Evolutionary conservation across 2,113 vertebrate species (phyloP).

Genomic region (Deroptyus accipitrinus): DNA sequence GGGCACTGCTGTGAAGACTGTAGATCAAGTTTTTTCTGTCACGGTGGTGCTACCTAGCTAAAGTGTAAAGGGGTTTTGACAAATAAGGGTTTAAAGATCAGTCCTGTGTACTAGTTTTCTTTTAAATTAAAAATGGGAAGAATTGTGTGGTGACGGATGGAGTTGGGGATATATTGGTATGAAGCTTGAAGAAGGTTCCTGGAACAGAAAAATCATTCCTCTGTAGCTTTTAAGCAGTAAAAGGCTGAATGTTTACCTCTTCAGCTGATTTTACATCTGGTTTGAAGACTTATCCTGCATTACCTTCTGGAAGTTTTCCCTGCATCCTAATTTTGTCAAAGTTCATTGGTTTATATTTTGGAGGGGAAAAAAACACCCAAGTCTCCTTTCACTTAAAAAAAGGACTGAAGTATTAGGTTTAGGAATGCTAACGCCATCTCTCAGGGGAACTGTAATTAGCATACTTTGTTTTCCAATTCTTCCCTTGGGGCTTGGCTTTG

Average conservation of each 20-base stretch:
- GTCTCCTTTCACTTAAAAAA: not conserved
- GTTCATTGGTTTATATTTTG: not conserved
- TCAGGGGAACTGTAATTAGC: not conserved
- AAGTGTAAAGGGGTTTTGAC: not conserved
- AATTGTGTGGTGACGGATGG: not conserved
- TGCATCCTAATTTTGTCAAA: not conserved
- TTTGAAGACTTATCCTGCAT: not conserved
- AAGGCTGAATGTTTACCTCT: not conserved
- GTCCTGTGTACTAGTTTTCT: not conserved
- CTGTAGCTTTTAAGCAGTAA: not conserved
- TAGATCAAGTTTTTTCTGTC: not conserved
- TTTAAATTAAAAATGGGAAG: not conserved
- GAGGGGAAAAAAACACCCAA: not conserved
- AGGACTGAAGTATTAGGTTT: not conserved
- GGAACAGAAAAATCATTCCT: not conserved
- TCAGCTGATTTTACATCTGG: not conserved
- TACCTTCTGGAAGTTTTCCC: not conserved
- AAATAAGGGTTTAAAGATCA: not conserved
- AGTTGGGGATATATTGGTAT: not conserved
- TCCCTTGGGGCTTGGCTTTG: not conserved
- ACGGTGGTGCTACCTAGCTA: not conserved
- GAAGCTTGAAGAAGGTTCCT: not conserved
- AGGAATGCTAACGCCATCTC: not conserved
- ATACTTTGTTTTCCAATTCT: not conserved
- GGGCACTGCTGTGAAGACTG: not conserved